These are phyloP conservation scores for Sinodicranocentrus sp. DNA, from an alignment of 2,888 invertebrate genomes.

Conservation along the genomic window DNA sequence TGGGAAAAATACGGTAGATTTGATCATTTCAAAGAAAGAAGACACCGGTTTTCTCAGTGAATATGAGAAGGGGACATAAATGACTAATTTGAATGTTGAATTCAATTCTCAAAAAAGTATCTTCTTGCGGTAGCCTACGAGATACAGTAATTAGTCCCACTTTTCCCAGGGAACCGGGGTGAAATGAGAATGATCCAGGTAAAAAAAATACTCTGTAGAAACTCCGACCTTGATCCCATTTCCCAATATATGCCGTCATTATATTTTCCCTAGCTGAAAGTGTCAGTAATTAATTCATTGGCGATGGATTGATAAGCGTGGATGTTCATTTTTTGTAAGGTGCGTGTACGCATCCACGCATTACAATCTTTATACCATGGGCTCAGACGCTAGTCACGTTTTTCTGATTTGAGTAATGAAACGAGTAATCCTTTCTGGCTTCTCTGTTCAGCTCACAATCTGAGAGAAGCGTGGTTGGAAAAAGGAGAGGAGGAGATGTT, in stretches of 20 bases:
- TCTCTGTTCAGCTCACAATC: neutral
- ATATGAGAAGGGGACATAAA: too few relatives aligned
- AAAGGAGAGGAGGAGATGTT: too few relatives aligned
- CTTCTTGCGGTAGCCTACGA: too few relatives aligned
- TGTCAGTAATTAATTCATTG: constrained; percentile 23
- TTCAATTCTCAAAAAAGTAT: too few relatives aligned
- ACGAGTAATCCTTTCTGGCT: constrained; percentile 31
- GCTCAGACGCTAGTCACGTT: constrained; percentile 18
- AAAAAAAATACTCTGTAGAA: too few relatives aligned
- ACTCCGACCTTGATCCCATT: constrained; percentile 30
- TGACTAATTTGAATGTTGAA: too few relatives aligned
- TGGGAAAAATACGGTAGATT: neutral
- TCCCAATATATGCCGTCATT: neutral
- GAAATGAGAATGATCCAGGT: too few relatives aligned
- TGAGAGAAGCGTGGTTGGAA: too few relatives aligned
- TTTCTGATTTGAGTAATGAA: constrained; percentile 33
- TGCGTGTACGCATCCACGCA: neutral
- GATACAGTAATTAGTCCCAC: too few relatives aligned
- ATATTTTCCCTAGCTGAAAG: too few relatives aligned
- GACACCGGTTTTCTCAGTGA: too few relatives aligned
- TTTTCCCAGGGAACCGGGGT: too few relatives aligned
- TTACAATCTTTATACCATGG: neutral
- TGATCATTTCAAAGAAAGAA: neutral
- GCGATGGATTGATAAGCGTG: constrained; percentile 3
- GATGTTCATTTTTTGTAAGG: neutral